Evolutionary conservation across 2,113 vertebrate genomes (phyloP).

Genomic region (Lepus timidus): DNA sequence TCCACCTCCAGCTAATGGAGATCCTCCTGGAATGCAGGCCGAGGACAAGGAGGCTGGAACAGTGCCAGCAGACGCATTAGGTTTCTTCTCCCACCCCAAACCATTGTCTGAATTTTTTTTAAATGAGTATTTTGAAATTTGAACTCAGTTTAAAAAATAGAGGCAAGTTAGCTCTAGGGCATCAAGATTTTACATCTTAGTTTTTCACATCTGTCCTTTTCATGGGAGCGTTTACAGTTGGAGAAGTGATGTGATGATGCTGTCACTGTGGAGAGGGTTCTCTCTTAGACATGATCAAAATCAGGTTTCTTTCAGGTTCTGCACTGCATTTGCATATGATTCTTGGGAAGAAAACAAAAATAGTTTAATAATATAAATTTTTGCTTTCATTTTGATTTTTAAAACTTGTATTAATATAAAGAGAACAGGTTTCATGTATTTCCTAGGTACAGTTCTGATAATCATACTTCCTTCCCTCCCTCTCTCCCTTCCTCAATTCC

Average conservation of each 20-base stretch:
- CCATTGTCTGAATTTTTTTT: slow-evolving; percentile 65
- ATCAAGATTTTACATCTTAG: slow-evolving; percentile 43
- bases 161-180: slow-evolving; percentile 48
- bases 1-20: slow-evolving; percentile 75
- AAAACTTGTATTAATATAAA: too few relatives aligned
- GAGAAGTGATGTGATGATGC: not conserved
- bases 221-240: slow-evolving; percentile 1
- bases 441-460: too few relatives aligned
- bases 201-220: slow-evolving; percentile 23
- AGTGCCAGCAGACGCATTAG: slow-evolving; percentile 82
- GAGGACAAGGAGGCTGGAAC: slow-evolving; percentile 68
- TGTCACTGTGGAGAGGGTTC: not conserved
- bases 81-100: slow-evolving; percentile 69
- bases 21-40: slow-evolving; percentile 46
- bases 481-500: too few relatives aligned
- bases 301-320: slow-evolving; percentile 26
- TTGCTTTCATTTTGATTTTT: too few relatives aligned
- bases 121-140: slow-evolving; percentile 80
- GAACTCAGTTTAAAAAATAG: slow-evolving; percentile 60
- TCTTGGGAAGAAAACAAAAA: slow-evolving; percentile 34
- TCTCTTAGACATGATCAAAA: not conserved
- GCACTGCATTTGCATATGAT: not conserved
- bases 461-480: too few relatives aligned
- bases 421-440: too few relatives aligned
- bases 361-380: slow-evolving; percentile 28